Percentiles rank a stretch among this genome's conserved stretches.
Conservation (phyloP, 2,113 vertebrate genomes). For the Rattus rattus region DNA sequence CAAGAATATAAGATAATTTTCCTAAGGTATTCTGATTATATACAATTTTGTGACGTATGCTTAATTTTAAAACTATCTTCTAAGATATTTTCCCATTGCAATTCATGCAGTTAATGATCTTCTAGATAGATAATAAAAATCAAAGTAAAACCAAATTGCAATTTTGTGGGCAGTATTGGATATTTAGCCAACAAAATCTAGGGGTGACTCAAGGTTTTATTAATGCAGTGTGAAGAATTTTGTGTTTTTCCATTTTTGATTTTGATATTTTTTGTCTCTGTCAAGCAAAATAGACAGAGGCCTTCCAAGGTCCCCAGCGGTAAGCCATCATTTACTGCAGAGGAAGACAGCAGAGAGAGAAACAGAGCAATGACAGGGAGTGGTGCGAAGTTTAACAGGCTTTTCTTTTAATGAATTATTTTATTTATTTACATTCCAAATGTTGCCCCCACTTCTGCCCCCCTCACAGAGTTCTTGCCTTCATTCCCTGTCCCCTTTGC, state of each 20-base stretch:
- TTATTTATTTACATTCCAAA: no score
- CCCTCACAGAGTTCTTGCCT: no score
- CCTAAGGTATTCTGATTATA: not conserved
- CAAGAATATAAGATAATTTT: not conserved
- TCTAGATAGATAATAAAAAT: constrained; percentile 3
- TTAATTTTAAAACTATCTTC: not conserved
- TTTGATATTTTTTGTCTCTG: not conserved
- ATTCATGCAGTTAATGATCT: not conserved
- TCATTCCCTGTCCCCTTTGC: no score
- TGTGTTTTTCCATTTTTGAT: not conserved
- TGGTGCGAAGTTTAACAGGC: not conserved
- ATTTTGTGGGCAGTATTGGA: not conserved
- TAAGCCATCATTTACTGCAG: not conserved
- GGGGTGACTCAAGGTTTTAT: not conserved
- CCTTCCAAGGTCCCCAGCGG: not conserved
- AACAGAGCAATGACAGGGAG: not conserved
- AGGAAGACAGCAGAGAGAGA: no score
- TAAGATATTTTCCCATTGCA: not conserved
- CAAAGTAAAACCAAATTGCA: not conserved
- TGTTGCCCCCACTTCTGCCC: no score
- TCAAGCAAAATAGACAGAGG: not conserved
- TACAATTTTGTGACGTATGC: not conserved
- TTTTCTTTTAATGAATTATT: not conserved
- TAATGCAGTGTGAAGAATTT: not conserved
- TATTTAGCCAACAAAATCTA: not conserved